These are phyloP conservation scores for Congeria kusceri DNA, from an alignment of 2,888 invertebrate species.

Conservation along the genomic window DNA sequence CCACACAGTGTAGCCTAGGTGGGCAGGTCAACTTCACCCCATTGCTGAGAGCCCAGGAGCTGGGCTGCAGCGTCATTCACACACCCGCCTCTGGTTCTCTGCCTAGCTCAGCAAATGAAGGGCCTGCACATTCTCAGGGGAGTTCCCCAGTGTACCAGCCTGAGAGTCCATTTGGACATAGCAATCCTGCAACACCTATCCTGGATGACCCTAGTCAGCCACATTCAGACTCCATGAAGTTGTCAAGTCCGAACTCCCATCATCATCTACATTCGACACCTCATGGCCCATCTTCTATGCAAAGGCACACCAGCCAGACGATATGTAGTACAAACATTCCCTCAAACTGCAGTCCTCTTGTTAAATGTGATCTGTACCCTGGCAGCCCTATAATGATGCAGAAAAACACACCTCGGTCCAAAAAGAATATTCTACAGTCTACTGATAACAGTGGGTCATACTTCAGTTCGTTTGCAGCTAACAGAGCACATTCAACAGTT, in stretches of 20 bases:
- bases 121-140: not conserved
- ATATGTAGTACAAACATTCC: not conserved
- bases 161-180: conserved; percentile 4
- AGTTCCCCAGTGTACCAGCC: conserved; percentile 24
- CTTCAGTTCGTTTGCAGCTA: conserved; percentile 24
- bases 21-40: conserved; percentile 29
- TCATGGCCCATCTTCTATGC: conserved; percentile 16
- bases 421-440: conserved; percentile 21
- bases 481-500: no score
- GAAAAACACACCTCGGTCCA: conserved; percentile 31
- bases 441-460: conserved; percentile 22
- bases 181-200: conserved; percentile 27
- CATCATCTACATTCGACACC: conserved; percentile 30
- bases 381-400: conserved; percentile 42
- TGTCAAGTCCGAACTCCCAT: conserved; percentile 1
- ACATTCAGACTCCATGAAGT: not conserved
- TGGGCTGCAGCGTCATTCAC: conserved; percentile 32
- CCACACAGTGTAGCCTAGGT: conserved; percentile 21
- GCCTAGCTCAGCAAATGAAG: not conserved
- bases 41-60: conserved; percentile 25
- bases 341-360: conserved; percentile 48
- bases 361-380: conserved; percentile 43
- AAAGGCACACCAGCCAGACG: not conserved
- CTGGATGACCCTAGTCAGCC: not conserved
- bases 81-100: conserved; percentile 20